These are phyloP conservation scores for Lomographa bimaculata DNA, from an alignment of 2,888 invertebrate species.

Conservation along the genomic window DNA sequence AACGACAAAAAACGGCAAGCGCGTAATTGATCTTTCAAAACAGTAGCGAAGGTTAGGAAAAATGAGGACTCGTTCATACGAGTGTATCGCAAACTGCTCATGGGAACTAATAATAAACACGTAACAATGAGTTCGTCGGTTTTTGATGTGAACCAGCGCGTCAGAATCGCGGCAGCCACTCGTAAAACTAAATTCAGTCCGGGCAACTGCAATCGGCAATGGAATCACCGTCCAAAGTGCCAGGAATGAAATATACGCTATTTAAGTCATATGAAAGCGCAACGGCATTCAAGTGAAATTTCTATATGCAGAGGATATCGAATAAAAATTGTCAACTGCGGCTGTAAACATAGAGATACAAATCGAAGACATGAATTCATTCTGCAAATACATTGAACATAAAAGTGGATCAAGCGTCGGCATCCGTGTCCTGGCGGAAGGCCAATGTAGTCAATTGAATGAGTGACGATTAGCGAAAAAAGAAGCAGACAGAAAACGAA, in stretches of 20 bases:
- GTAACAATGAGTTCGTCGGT: slow-evolving; percentile 71
- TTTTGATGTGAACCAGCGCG: slow-evolving; percentile 69
- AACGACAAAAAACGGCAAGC: slow-evolving; percentile 37
- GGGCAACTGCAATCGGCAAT: slow-evolving; percentile 46
- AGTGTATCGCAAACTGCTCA: slow-evolving; percentile 62
- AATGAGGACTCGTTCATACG: slow-evolving; percentile 56
- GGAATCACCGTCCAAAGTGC: slow-evolving; percentile 28
- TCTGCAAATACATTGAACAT: slow-evolving; percentile 53
- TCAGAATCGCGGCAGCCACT: slow-evolving; percentile 64
- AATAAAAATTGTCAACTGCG: slow-evolving; percentile 7
- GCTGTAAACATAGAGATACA: slow-evolving; percentile 19
- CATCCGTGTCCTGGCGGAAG: slow-evolving; percentile 70
- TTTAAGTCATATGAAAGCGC: slow-evolving; percentile 3
- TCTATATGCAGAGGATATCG: no score
- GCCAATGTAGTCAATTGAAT: slow-evolving; percentile 76
- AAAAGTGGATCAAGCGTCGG: slow-evolving; percentile 63
- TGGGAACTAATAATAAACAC: slow-evolving; percentile 75
- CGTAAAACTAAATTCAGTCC: slow-evolving; percentile 76
- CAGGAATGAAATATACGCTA: slow-evolving; percentile 26
- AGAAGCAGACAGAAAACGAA: slow-evolving; percentile 68
- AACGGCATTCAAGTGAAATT: no score
- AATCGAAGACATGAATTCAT: slow-evolving; percentile 48
- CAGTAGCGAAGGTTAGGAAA: slow-evolving; percentile 65
- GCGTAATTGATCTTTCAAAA: slow-evolving; percentile 52
- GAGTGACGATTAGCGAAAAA: slow-evolving; percentile 73